phyloP scores from a whole-genome alignment of 35 echinoderm and acorn worm genomes.

The Strongylocentrotus purpuratus region DNA sequence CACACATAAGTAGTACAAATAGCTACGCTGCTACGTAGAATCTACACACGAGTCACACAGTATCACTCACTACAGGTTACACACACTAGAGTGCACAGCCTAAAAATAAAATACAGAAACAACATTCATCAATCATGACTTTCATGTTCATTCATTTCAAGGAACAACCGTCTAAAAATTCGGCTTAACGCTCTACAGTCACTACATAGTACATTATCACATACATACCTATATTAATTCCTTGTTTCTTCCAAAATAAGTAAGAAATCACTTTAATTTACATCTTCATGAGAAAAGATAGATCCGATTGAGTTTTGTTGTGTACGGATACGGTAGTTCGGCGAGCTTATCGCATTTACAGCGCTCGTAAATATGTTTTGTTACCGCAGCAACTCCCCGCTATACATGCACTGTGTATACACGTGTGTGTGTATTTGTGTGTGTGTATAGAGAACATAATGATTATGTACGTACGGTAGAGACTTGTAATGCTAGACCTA shows the following conservation, averaged over 20 bases:
- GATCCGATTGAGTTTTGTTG: not conserved
- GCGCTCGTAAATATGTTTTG: conserved; percentile 54
- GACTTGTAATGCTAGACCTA: no score
- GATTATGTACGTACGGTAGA: not conserved
- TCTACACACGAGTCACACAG: no score
- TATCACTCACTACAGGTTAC: no score
- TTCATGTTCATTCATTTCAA: no score
- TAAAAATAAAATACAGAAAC: no score
- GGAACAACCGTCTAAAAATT: no score
- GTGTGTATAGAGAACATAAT: not conserved
- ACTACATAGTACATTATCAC: no score
- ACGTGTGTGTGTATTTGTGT: not conserved
- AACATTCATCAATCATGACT: no score
- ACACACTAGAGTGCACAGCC: no score
- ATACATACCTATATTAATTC: not conserved
- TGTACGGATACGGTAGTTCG: not conserved
- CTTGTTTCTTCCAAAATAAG: not conserved
- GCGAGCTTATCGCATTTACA: not conserved
- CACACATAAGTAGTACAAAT: no score
- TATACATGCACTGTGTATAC: not conserved
- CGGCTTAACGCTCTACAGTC: no score
- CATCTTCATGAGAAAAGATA: not conserved
- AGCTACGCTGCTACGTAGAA: no score
- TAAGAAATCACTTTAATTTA: not conserved
- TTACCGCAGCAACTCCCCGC: conserved; percentile 67